A percentile compares a stretch with the other conserved stretches of the same genome.
Conservation (phyloP, 2,888 invertebrate species). For the Philonicus albiceps region DNA sequence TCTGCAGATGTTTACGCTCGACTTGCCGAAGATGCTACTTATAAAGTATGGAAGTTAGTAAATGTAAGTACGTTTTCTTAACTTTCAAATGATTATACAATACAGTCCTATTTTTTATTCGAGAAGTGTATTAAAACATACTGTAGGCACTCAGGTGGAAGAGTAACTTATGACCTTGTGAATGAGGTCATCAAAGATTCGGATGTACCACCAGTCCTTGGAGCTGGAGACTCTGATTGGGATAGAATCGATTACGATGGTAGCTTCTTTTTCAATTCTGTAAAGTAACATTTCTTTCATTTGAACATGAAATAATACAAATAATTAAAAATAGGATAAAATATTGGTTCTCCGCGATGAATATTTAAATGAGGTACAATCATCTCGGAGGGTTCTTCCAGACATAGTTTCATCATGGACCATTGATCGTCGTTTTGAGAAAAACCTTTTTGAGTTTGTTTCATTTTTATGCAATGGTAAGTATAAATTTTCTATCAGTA, state of each 20-base stretch:
- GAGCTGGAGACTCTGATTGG: conserved; percentile 60
- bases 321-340: conserved; percentile 53
- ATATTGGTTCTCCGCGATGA: conserved; percentile 60
- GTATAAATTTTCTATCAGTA: not conserved
- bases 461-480: conserved; percentile 56
- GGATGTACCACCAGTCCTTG: conserved; percentile 60
- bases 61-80: conserved; percentile 54
- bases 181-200: conserved; percentile 62
- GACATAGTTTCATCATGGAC: conserved; percentile 56
- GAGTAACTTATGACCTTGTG: conserved; percentile 60
- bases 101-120: not conserved
- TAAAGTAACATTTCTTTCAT: conserved; percentile 28
- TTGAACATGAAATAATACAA: not conserved
- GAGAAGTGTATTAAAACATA: conserved; percentile 61
- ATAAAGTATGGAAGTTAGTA: conserved; percentile 61
- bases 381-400: conserved; percentile 52
- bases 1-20: conserved; percentile 58
- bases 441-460: conserved; percentile 52
- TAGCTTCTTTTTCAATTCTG: conserved; percentile 57
- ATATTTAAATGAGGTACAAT: conserved; percentile 57
- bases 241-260: conserved; percentile 61
- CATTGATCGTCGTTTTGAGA: conserved; percentile 51
- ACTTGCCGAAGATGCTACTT: conserved; percentile 62
- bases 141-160: conserved; percentile 60
- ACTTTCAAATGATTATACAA: not conserved